Evolutionary conservation across 2,888 invertebrate species (phyloP).

Genomic region (Ormyrus nitidulus): DNA sequence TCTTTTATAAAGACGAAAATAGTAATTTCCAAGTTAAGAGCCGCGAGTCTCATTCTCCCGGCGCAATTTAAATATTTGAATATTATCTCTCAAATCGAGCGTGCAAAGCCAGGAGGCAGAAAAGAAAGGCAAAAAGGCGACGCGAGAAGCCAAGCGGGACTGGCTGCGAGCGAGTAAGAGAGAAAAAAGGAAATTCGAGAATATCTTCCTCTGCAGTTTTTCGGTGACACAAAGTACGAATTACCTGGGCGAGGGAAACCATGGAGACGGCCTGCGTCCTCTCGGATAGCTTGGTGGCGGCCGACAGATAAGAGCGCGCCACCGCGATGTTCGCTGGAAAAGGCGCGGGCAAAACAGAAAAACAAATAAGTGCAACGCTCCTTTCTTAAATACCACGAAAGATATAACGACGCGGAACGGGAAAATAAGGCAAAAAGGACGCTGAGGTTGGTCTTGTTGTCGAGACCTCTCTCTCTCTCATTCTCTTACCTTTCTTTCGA

Average conservation of each 20-base stretch:
- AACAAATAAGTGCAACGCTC: not conserved
- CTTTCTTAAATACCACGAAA: conserved; percentile 18
- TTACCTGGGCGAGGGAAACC: conserved; percentile 86
- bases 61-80: conserved; percentile 46
- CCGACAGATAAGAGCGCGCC: conserved; percentile 89
- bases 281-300: conserved; percentile 87
- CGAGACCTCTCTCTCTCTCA: not conserved
- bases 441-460: conserved; percentile 20
- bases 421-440: not conserved
- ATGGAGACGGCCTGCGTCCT: conserved; percentile 89
- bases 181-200: not conserved
- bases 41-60: not conserved
- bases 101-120: not conserved
- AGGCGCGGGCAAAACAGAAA: conserved; percentile 7
- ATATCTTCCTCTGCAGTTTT: not conserved
- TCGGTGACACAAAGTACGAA: conserved; percentile 28
- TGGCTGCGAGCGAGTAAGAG: not conserved
- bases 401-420: conserved; percentile 15
- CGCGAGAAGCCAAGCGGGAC: not conserved
- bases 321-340: conserved; percentile 87
- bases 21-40: conserved; percentile 16
- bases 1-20: not conserved
- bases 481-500: too few relatives aligned
- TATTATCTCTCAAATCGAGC: conserved; percentile 44
- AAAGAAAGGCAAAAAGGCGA: conserved; percentile 6